Base-by-base conservation (phyloP, 2,888 invertebrate genomes). In the Parnassius orleans region DNA sequence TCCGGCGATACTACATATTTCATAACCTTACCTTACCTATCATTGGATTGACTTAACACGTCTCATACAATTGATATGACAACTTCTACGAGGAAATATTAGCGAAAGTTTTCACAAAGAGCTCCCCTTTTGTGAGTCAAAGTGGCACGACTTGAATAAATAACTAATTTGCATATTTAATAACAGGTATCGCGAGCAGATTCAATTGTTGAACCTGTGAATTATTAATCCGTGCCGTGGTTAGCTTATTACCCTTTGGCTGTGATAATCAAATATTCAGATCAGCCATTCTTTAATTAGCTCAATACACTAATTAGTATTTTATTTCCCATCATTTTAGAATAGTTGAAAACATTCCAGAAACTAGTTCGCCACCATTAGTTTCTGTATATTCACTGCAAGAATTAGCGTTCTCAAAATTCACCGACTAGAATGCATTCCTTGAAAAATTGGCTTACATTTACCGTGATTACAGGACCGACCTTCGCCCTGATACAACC, bases 91-190 rank as follows among this genome's bases (percentile, higher is more conserved):
- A 60, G 65, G 66, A 69, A 70, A 68, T 59, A 59, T 69, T 70
- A 71, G 69, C 66, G 63, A 69, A 74, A 73, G 70, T 72, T 70
- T 71, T 48, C 69, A 67, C 71, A 77, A 74, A 71, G 71, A 67
- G 59, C 67, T 76, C 77, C 85, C 81, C 81, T 76, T 77, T 76
- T 68, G 71, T 70, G 72, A 77, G 74, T 70, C 69, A 74, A 73
- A 73, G 72, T 71, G 71, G 68, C 72, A 74, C 73, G 79, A 75
- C 77, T 86, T 88, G 86, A 88, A 89, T 89, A 90, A 89, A 90
- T 90, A 87, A 90, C 83, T 86, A 74, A 89, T 90, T 89, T 90
- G 76, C 87, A 90, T 90, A 84, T 86, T 86, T 90, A 88, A 88
- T 88, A 86, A 84, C 88, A 85, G 84, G 86, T 87, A 85, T 86